Base-by-base conservation (phyloP, 1,140 invertebrate genomes). In the Chironomus striatipennis region DNA sequence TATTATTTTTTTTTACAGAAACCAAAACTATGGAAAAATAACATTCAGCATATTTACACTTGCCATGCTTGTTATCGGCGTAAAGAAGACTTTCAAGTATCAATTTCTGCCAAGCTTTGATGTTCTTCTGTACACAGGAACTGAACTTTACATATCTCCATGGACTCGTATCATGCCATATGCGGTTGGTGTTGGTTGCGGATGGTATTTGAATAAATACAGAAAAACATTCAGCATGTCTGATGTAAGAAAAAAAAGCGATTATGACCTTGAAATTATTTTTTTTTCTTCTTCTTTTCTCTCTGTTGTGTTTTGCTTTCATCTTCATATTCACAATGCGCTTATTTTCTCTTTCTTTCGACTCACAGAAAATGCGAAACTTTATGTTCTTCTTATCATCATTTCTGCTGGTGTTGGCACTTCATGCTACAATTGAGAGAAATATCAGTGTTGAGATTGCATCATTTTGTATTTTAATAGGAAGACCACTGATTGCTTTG, bases 91-190 rank as follows among this genome's bases (percentile, higher is more conserved):
- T 5, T 77, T 80, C 15, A 77, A 75, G 10, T 73, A 67, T 12
- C 78, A 79, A 12, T 81, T 79, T 42, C 78, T 80, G 74, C 78
- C 82, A 67, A 80, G 80, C 2, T 81, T 81, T 42, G 81, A 82
- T 47, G 73, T 79, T 7, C 76, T 79, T 0, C 79, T 80, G 24
- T 77, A 77, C 9, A 79, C 79, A 0, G 79, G 78, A n/a, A 80
- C 80, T 0, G 76, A 79, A 6, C 78, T 82, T 70, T 82, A 82
- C 21, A 82, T 78, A 1, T 80, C 79, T 77, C 78, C 81, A 2
- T 81, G 81, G 21, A 80, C 82, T 0, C 79, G 81, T 1, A 74
- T 81, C 0, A 72, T 81, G 24, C 81, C 81, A 18, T 82, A 82
- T 21, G 77, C 80, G 1, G 75, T 82, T 42, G 81, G 81, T 0